A percentile compares a stretch with the other conserved stretches of the same genome.
These are phyloP conservation scores for Pandemis corylana DNA, from an alignment of 2,888 invertebrate genomes.

Conservation along the genomic window DNA sequence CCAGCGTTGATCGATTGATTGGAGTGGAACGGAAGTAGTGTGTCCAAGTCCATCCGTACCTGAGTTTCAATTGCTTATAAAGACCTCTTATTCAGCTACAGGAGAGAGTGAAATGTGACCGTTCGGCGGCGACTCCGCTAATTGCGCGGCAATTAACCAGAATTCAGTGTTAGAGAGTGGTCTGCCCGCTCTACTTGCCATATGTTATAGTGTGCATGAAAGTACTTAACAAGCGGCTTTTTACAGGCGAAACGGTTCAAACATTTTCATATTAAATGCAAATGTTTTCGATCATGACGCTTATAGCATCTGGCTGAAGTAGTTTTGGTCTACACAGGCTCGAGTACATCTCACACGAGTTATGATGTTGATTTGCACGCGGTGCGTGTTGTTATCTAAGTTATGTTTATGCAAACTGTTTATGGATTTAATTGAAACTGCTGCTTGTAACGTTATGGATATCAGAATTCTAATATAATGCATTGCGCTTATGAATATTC, in stretches of 20 bases:
- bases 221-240: conserved; percentile 70
- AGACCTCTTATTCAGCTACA: conserved; percentile 48
- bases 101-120: conserved; percentile 74
- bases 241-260: conserved; percentile 64
- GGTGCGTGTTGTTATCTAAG: neutral
- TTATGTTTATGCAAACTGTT: conserved; percentile 23
- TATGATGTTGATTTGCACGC: conserved; percentile 10
- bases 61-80: conserved; percentile 39
- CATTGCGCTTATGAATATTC: conserved; percentile 34
- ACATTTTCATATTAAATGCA: conserved; percentile 47
- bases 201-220: conserved; percentile 80
- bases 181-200: conserved; percentile 81
- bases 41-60: conserved; percentile 29
- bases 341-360: neutral
- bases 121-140: conserved; percentile 64
- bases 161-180: conserved; percentile 80
- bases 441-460: conserved; percentile 19
- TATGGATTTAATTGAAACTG: conserved; percentile 16
- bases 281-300: conserved; percentile 50
- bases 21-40: conserved; percentile 5
- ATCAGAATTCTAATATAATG: conserved; percentile 34
- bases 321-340: neutral
- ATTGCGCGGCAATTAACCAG: conserved; percentile 77
- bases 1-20: conserved; percentile 10
- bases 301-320: neutral